Base-by-base conservation (phyloP, 2,797 vertebrate genomes). In the Anguilla pacifica region DNA sequence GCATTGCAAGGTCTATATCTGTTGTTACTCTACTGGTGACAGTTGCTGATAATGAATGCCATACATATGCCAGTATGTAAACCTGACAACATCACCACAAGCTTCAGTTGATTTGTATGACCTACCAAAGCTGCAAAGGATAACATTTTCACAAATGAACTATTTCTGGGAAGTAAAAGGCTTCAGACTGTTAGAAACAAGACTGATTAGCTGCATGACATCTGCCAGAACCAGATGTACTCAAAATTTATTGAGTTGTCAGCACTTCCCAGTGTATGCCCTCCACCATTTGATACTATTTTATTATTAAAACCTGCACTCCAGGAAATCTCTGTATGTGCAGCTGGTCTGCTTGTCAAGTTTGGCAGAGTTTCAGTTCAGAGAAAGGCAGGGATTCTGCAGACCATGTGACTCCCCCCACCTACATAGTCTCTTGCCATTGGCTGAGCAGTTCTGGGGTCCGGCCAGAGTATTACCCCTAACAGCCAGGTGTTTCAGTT, bases 201-300 rank as follows among this genome's bases (percentile, higher is more conserved):
- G 15, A 15, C 74, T 19, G 35, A 28, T 17, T 77, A n/a, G 51
- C 70, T 43, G 28, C 6, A 22, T 72, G 49, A 77, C 67, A 74
- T 61, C 67, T 86, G 85, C 51, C 85, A 49, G 74, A 86, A 61
- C 3, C 31, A 77, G 74, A 55, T 3, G 55, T 43, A 28, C 53
- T 79, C 5, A n/a, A 61, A 79, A 28, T 82, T 43, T 49, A 82
- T 10, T 25, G 46, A 77, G 4, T 43, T 43, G n/a, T 13, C 74
- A 77, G 74, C 19, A 15, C 15, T 77, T 35, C 74, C 11, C 31
- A 77, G 74, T 43, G 74, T 19, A 35, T 77, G 10, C 43, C 2
- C 19, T 43, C 6, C 74, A 43, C 74, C 74, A 77, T 43, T 77
- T 77, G 74, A 19, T 43, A 43, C 1, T 77, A 39, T 77, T 43